Base-by-base conservation (phyloP, 2,888 invertebrate species). In the Acleris cristana region DNA sequence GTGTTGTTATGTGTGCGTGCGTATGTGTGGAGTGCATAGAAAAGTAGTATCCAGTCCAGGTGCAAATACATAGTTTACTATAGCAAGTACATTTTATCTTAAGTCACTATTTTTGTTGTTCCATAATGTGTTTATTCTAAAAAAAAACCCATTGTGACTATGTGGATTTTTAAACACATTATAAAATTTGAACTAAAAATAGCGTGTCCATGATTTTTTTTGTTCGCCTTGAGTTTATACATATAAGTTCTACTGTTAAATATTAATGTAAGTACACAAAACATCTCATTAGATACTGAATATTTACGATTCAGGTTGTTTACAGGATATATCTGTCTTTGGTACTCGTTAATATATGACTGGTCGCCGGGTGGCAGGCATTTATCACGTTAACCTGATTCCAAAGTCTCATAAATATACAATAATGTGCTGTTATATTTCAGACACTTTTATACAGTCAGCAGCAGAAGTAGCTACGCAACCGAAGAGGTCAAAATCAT, bases 1-100 rank as follows among this genome's bases (percentile, higher is more conserved):
- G 63, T 61, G 69, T 69, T 67, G 69, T 62, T 73, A 69, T 72
- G 71, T 73, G 72, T 71, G 76, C 70, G 69, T 72, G 64, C 63
- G 71, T 75, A 71, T 68, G 65, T 70, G 63, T 70, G 26, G 55
- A 70, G 71, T 76, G 78, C 72, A 70, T 51, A 66, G 66, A 21
- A 53, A 56, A 54, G 23, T 45, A 59, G 6, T 48, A 18, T 18
- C 48, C 18, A 8, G 19, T 18, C 48, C 18, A 8, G 19, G 45
- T 66, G 66, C 57, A 57, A 44, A 21, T 19, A 16, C n/a, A 44
- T 21, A 21, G 23, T 30, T 21, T 55, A 19, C 5, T 16, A 6
- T 48, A 18, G 14, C 4, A 40, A 14, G 14, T 4, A 40, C 40
- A 34, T 34, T 34, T 2, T 10, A 10, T 34, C 34, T 2, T 10